Base-by-base conservation (phyloP, 2,797 vertebrate species). In the Microcaecilia unicolor region DNA sequence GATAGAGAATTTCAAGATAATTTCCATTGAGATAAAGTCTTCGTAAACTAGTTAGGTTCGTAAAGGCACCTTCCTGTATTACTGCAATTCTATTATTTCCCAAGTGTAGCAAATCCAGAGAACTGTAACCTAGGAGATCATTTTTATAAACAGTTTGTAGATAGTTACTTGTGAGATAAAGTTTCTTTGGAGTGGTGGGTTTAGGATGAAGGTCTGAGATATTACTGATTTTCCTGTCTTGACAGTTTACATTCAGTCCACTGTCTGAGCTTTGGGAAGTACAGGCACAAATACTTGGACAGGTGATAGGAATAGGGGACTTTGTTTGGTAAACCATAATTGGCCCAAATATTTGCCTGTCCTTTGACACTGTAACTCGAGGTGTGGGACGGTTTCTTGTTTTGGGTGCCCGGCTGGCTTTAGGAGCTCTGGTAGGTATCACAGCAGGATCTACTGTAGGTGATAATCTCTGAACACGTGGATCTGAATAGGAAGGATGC, bases 261-360 rank as follows among this genome's bases (percentile, higher is more conserved):
- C 89, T 97, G 62, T 99, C 93, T 0, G 91, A 89, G 68, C 88
- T 93, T 57, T 96, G 95, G 0, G 89, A 93, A 0, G 92, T 95
- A 64, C 95, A 99, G 47, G 92, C 84, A 3, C 95, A 99, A 41
- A 89, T 76, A 5, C 74, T 77, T 8, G 95, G 95, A 45, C 95
- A 99, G 10, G 88, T 72, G 54, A 94, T 80, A 34, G 93, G 92
- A 44, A 94, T 83, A 0, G 95, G 95, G 23, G 95, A 95, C 38
- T 94, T 91, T 2, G 95, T 98, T 75, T 98, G 95, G 61, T 96
- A 98, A 42, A 97, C 95, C 95, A 98, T 98, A 25, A 99, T 99
- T 1, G 94, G 95, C 37, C 95, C 94, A 5, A 98, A 97, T 34
- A 96, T 93, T 23, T 97, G 90, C 31, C 90, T 86, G 73, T 93